A percentile compares a stretch with the other conserved stretches of the same genome.
phyloP scores from a whole-genome alignment of 1,140 invertebrate species.

The Cataglyphis hispanica region DNA sequence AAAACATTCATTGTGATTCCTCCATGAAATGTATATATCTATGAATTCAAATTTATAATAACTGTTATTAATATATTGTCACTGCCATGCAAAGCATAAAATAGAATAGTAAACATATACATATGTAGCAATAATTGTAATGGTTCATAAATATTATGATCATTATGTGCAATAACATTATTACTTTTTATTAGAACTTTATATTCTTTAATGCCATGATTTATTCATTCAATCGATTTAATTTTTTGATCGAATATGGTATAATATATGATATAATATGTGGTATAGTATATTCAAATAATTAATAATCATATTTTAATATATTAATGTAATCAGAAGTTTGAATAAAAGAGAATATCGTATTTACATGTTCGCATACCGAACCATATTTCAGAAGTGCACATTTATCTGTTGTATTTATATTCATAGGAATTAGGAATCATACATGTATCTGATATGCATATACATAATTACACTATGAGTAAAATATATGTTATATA shows the following conservation, averaged over 20 bases:
- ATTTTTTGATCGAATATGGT: neutral
- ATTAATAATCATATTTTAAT: slow-evolving; percentile 10
- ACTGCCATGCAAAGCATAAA: slow-evolving; percentile 27
- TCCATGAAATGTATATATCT: slow-evolving; percentile 14
- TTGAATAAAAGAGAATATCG: slow-evolving; percentile 11
- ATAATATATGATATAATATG: no score
- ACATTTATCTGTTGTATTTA: slow-evolving; percentile 37
- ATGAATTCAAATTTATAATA: neutral
- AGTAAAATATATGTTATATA: slow-evolving; percentile 65
- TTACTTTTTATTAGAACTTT: slow-evolving; percentile 37
- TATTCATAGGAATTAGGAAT: slow-evolving; percentile 27
- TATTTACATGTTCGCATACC: slow-evolving; percentile 22
- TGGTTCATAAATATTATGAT: slow-evolving; percentile 5
- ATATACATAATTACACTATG: slow-evolving; percentile 33
- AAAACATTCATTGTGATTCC: slow-evolving; percentile 37
- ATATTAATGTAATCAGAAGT: neutral
- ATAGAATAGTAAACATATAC: neutral
- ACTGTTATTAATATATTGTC: slow-evolving; percentile 2
- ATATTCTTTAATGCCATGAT: neutral
- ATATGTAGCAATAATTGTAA: slow-evolving; percentile 10
- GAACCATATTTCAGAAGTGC: slow-evolving; percentile 16
- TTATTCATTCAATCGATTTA: neutral
- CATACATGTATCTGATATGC: slow-evolving; percentile 42
- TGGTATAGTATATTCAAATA: neutral
- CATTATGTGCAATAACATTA: slow-evolving; percentile 31